These are phyloP conservation scores for Glaucomys volans DNA, from an alignment of 2,113 vertebrate species.

Conservation along the genomic window DNA sequence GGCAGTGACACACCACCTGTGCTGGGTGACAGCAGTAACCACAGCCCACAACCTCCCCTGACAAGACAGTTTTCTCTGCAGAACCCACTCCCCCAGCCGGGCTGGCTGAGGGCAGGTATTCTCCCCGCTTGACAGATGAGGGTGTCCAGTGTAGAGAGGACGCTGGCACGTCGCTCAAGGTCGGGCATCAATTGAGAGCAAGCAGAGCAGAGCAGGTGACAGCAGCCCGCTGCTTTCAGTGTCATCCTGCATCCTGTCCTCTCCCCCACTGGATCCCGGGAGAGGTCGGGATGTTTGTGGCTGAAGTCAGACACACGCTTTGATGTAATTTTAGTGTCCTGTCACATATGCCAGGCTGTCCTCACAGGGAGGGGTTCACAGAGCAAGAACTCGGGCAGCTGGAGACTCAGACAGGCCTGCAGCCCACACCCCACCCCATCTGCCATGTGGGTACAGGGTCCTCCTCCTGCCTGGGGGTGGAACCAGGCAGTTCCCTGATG, in stretches of 20 bases:
- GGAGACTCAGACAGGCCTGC: neutral
- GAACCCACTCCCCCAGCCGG: neutral
- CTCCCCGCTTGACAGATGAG: slow-evolving; percentile 13
- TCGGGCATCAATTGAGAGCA: neutral
- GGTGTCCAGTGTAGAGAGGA: neutral
- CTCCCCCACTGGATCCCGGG: neutral
- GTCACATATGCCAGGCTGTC: neutral
- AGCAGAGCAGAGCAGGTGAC: neutral
- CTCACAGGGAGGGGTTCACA: neutral
- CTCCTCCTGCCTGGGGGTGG: neutral
- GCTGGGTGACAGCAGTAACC: accelerated
- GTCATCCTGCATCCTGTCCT: neutral
- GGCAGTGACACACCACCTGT: neutral
- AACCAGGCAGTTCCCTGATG: neutral
- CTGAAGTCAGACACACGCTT: neutral
- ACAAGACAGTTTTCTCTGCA: neutral
- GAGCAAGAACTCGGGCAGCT: neutral
- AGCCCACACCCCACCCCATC: neutral
- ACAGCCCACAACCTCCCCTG: neutral
- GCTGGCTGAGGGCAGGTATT: slow-evolving; percentile 29
- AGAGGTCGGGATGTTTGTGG: neutral
- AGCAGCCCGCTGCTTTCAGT: neutral
- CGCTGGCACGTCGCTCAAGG: slow-evolving; percentile 22
- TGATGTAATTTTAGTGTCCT: neutral
- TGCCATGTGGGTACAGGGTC: neutral